Percentiles rank a stretch among this genome's conserved stretches.
phyloP scores from a whole-genome alignment of 2,113 vertebrate genomes.

The Mirza zaza region DNA sequence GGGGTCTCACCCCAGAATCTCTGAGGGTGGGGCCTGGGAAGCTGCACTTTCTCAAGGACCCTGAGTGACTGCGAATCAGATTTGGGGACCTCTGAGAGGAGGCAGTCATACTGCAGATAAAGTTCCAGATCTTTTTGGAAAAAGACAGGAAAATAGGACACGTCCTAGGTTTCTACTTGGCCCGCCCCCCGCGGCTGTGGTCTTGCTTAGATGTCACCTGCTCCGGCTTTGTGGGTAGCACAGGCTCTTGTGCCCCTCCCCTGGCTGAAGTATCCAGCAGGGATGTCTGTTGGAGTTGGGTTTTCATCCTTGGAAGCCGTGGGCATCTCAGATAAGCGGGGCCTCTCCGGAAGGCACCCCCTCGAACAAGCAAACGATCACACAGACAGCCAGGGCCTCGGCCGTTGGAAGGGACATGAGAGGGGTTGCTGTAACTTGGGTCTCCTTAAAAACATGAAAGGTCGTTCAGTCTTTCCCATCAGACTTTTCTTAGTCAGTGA shows the following conservation, averaged over 20 bases:
- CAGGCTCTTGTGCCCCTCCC: neutral
- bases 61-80: neutral
- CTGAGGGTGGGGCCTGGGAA: neutral
- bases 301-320: neutral
- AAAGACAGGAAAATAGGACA: neutral
- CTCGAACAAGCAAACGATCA: neutral
- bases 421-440: neutral
- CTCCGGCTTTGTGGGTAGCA: neutral
- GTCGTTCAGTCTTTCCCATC: neutral
- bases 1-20: neutral
- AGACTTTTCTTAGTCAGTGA: neutral
- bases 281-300: neutral
- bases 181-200: fast-evolving
- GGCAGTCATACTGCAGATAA: neutral
- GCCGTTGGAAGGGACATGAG: neutral
- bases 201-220: neutral
- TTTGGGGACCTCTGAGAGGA: neutral
- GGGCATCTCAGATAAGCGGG: neutral
- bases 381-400: neutral
- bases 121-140: neutral
- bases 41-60: constrained; percentile 9
- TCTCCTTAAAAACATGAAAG: neutral
- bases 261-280: neutral
- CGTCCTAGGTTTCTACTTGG: neutral
- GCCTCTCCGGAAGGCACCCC: neutral